phyloP scores from a whole-genome alignment of 1,140 invertebrate species.

The Dreissena rostriformis region DNA sequence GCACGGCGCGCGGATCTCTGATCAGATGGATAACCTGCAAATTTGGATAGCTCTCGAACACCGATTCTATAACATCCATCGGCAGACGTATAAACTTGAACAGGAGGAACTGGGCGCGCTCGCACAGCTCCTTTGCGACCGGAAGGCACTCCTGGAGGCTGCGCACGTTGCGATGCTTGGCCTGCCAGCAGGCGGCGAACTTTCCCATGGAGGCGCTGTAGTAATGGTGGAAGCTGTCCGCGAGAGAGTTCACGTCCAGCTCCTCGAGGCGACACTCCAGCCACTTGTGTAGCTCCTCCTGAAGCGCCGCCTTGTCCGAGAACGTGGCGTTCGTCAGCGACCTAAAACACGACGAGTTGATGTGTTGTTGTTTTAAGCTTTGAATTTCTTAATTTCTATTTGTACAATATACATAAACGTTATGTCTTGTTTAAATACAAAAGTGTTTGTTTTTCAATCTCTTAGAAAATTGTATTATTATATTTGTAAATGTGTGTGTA shows the following conservation, averaged over 20 bases:
- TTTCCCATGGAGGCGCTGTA: slow-evolving; percentile 28
- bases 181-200: slow-evolving; percentile 10
- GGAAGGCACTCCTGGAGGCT: slow-evolving; percentile 29
- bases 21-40: slow-evolving; percentile 55
- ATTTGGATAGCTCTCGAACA: slow-evolving; percentile 45
- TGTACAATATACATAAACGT: too few relatives aligned
- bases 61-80: slow-evolving; percentile 29
- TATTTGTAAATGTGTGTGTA: too few relatives aligned
- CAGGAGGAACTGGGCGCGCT: slow-evolving; percentile 14
- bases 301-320: too few relatives aligned
- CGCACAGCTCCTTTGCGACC: slow-evolving; percentile 20
- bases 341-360: too few relatives aligned
- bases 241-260: slow-evolving; percentile 24
- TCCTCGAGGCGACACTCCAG: slow-evolving; percentile 28
- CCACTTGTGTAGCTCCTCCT: slow-evolving; percentile 25
- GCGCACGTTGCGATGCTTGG: slow-evolving; percentile 16
- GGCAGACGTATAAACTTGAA: slow-evolving; percentile 58
- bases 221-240: slow-evolving; percentile 27
- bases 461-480: too few relatives aligned
- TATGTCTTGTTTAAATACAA: too few relatives aligned
- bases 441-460: too few relatives aligned
- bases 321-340: too few relatives aligned
- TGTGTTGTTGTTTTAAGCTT: too few relatives aligned
- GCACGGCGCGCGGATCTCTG: slow-evolving; percentile 49
- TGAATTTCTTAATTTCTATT: too few relatives aligned